phyloP scores from a whole-genome alignment of 2,797 vertebrate genomes.

The Falco novaeseelandiae region DNA sequence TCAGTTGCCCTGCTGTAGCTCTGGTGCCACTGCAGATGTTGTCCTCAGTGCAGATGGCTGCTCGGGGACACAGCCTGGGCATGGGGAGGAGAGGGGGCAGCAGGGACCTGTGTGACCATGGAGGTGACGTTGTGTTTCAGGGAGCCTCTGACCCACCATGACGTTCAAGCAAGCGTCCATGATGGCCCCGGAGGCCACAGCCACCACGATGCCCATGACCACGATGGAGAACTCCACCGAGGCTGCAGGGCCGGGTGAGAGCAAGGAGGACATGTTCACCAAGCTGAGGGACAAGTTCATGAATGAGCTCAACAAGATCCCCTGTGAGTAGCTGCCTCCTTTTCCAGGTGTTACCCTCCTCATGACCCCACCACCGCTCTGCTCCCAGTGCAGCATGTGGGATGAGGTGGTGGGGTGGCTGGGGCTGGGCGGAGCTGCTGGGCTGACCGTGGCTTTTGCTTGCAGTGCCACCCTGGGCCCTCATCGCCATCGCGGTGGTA shows the following conservation, averaged over 20 bases:
- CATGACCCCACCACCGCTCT: fast-evolving
- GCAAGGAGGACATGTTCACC: slow-evolving; percentile 87
- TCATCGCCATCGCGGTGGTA: slow-evolving; percentile 93
- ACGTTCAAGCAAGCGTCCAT: slow-evolving; percentile 69
- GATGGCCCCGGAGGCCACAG: slow-evolving; percentile 69
- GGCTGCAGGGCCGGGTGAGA: slow-evolving; percentile 75
- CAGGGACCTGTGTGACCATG: neutral
- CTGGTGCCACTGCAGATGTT: fast-evolving
- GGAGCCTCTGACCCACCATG: slow-evolving; percentile 59
- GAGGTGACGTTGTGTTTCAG: neutral
- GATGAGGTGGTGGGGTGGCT: neutral
- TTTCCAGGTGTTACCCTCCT: neutral
- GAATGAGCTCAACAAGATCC: slow-evolving; percentile 94
- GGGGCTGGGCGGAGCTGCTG: neutral
- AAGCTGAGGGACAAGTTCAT: slow-evolving; percentile 92
- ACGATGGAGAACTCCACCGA: slow-evolving; percentile 87
- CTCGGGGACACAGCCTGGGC: neutral
- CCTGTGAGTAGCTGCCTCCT: slow-evolving; percentile 82
- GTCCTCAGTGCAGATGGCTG: neutral
- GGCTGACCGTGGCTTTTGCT: neutral
- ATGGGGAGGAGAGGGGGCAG: neutral
- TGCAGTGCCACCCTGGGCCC: slow-evolving; percentile 93
- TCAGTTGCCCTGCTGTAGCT: no score
- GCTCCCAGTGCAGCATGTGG: neutral
- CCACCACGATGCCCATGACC: slow-evolving; percentile 59